Conservation (phyloP, 2,888 invertebrate species). For the Cantharis rufa region DNA sequence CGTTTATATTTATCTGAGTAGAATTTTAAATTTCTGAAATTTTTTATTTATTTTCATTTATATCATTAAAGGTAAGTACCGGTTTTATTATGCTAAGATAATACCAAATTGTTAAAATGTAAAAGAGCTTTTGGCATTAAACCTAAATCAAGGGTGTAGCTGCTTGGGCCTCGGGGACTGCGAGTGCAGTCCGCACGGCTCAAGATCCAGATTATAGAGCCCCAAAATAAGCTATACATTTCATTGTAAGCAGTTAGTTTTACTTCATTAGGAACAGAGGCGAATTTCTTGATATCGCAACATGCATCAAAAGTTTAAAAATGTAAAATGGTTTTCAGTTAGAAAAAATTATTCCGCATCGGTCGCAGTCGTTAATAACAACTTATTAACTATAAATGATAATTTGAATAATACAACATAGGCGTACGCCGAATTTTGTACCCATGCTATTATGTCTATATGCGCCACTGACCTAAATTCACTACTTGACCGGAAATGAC, state of each 20-base stretch:
- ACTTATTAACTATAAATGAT: neutral
- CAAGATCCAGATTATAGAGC: neutral
- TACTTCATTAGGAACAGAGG: neutral
- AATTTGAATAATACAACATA: neutral
- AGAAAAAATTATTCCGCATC: neutral
- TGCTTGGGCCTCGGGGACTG: neutral
- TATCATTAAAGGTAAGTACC: neutral
- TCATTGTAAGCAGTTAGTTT: neutral
- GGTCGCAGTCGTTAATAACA: neutral
- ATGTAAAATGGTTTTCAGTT: neutral
- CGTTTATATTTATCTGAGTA: constrained; percentile 14
- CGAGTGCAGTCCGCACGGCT: neutral
- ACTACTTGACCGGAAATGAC: constrained; percentile 19
- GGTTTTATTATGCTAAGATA: neutral
- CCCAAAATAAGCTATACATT: neutral
- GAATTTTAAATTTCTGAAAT: neutral
- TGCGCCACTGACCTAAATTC: neutral
- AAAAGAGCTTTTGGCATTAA: neutral
- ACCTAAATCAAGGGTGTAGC: neutral
- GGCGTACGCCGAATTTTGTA: neutral
- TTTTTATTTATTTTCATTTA: neutral
- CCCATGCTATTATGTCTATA: neutral
- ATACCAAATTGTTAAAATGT: neutral
- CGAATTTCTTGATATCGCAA: neutral
- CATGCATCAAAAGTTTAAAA: neutral